These are phyloP conservation scores for Coreoperca whiteheadi DNA, from an alignment of 2,113 vertebrate genomes.

Conservation along the genomic window DNA sequence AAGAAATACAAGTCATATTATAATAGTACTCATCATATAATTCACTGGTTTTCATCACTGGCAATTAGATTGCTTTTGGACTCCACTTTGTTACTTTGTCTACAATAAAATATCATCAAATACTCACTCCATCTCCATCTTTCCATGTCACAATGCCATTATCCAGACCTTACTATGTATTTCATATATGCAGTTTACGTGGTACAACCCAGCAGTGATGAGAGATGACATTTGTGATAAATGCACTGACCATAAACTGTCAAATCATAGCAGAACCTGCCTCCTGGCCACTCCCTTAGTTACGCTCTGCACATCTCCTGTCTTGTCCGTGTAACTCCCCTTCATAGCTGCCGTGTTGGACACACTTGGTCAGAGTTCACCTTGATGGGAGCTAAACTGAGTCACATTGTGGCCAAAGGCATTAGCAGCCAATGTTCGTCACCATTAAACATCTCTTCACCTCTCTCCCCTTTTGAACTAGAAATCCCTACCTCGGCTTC, in stretches of 20 bases:
- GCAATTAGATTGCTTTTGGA: neutral
- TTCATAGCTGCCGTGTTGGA: constrained; percentile 67
- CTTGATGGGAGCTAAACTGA: constrained; percentile 71
- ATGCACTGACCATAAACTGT: constrained; percentile 83
- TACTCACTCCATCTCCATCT: neutral
- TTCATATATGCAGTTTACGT: constrained; percentile 30
- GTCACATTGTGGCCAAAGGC: constrained; percentile 73
- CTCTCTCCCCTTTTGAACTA: constrained; percentile 53
- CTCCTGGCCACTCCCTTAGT: constrained; percentile 70
- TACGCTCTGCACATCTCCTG: constrained; percentile 60
- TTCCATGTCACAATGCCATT: constrained; percentile 26
- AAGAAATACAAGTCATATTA: neutral
- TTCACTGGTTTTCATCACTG: neutral
- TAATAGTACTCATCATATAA: neutral
- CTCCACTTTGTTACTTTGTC: neutral
- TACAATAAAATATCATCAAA: constrained; percentile 20
- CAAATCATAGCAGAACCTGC: constrained; percentile 70
- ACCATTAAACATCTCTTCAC: constrained; percentile 68
- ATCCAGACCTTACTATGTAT: constrained; percentile 30
- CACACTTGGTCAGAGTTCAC: constrained; percentile 71
- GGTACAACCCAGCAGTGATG: constrained; percentile 62
- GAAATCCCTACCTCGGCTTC: constrained; percentile 15
- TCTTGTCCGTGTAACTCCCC: constrained; percentile 56
- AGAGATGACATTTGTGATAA: constrained; percentile 81
- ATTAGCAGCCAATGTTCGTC: constrained; percentile 68